Conservation (phyloP, 2,113 vertebrate species). For the Catharus fuscescens region DNA sequence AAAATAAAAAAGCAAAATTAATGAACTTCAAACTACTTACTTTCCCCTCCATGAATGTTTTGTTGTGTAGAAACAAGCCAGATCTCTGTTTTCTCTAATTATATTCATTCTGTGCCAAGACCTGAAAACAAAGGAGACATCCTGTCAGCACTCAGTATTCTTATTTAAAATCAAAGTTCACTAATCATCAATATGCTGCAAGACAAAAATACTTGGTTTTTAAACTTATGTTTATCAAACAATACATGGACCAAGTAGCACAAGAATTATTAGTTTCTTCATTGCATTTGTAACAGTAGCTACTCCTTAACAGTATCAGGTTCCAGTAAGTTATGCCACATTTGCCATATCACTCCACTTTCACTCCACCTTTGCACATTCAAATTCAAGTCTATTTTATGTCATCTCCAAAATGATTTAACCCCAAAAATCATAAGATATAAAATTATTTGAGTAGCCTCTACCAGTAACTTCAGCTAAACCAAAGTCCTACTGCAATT, state of each 20-base stretch:
- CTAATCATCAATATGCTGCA: neutral
- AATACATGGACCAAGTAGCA: neutral
- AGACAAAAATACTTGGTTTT: neutral
- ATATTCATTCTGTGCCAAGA: slow-evolving; percentile 94
- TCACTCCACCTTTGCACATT: neutral
- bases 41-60: slow-evolving; percentile 99
- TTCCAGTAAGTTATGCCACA: neutral
- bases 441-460: neutral
- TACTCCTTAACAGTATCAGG: neutral
- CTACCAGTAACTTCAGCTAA: neutral
- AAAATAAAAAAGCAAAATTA: neutral
- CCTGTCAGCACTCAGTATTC: slow-evolving; percentile 16
- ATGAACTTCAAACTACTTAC: slow-evolving; percentile 79
- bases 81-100: slow-evolving; percentile 97
- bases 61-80: slow-evolving; percentile 99
- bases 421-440: neutral
- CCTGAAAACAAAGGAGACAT: slow-evolving; percentile 76
- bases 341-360: neutral
- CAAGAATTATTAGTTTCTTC: neutral
- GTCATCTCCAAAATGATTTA: neutral
- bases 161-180: neutral
- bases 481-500: neutral
- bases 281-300: neutral
- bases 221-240: neutral
- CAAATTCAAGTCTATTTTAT: neutral